These are phyloP conservation scores for Podarcis siculus DNA, from an alignment of 2,797 vertebrate genomes.

Conservation along the genomic window DNA sequence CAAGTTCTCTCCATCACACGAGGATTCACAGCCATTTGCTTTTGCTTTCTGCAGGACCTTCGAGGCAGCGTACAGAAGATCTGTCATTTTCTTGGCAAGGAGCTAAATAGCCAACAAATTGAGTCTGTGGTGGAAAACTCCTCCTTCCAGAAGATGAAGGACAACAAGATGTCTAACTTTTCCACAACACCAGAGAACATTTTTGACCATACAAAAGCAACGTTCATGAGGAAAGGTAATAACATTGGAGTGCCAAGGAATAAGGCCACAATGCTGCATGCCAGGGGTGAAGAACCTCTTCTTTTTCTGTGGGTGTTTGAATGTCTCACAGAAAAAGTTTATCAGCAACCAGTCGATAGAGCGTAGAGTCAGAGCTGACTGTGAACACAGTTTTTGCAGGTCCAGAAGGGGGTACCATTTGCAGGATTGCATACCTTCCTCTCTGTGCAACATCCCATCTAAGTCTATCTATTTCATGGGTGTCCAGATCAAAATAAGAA, in stretches of 20 bases:
- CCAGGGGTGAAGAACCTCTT: too few relatives aligned
- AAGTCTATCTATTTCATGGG: too few relatives aligned
- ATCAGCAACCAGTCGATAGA: too few relatives aligned
- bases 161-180: constrained; percentile 87
- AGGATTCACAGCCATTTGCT: neutral
- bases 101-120: constrained; percentile 75
- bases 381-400: too few relatives aligned
- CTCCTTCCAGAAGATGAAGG: constrained; percentile 82
- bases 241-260: neutral
- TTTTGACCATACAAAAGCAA: constrained; percentile 78
- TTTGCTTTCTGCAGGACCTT: constrained; percentile 76
- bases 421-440: too few relatives aligned
- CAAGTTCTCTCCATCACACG: neutral
- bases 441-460: too few relatives aligned
- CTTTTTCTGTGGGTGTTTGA: too few relatives aligned
- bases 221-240: constrained; percentile 87
- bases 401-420: too few relatives aligned
- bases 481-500: too few relatives aligned
- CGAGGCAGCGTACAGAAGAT: constrained; percentile 68
- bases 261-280: too few relatives aligned
- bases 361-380: too few relatives aligned
- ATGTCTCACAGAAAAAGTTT: too few relatives aligned
- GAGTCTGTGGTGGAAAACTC: constrained; percentile 77
- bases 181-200: constrained; percentile 75
- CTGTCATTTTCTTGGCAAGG: constrained; percentile 79